Evolutionary conservation across 2,888 invertebrate species (phyloP), one percentile per base, ranked within the genome.

Genomic region (Coecobrya sp.): DNA sequence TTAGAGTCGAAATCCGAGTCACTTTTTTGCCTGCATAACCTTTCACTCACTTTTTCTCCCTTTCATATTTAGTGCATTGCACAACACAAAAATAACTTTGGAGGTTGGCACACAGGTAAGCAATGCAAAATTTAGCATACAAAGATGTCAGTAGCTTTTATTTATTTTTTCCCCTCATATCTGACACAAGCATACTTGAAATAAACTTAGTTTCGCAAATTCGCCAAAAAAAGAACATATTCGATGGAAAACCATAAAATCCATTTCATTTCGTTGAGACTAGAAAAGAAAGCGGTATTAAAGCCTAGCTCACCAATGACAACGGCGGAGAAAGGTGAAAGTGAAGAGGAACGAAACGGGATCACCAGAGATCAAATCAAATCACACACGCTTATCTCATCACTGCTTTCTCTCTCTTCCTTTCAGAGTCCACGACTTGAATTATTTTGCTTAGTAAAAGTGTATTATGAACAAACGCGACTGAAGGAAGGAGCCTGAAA

Each of bases 291-390:
- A 79, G 49, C 27, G 19, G 25, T 45, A 79, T 79, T n/a, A 79
- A 27, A 76, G 45, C n/a, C n/a, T 45, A 19, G 62, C 22, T 22
- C 62, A 62, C 68, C 22, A 65, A 45, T 30, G 27, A 52, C 42
- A 36, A 25, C 59, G 25, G 27, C 79, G 19, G 79, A 65, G 81
- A 87, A 76, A 85, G 84, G 85, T 88, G 92, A 88, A 92, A 87
- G 91, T 91, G 84, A 85, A 89, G 86, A 79, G 85, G 79, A 92
- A 62, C 62, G 84, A 81, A 86, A 19, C 49, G 55, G 89, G 89
- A 92, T 92, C 92, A 89, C 68, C 81, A 70, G 68, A 92, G 92
- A 92, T 92, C 92, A 92, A 92, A 92, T 92, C 92, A 92, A 92
- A 92, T 92, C 89, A 92, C 92, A 89, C 59, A 89, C 89, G 92